Evolutionary conservation across 2,797 vertebrate genomes (phyloP), one percentile per base, ranked within the genome.

Genomic region (Rhodeus uyekii): DNA sequence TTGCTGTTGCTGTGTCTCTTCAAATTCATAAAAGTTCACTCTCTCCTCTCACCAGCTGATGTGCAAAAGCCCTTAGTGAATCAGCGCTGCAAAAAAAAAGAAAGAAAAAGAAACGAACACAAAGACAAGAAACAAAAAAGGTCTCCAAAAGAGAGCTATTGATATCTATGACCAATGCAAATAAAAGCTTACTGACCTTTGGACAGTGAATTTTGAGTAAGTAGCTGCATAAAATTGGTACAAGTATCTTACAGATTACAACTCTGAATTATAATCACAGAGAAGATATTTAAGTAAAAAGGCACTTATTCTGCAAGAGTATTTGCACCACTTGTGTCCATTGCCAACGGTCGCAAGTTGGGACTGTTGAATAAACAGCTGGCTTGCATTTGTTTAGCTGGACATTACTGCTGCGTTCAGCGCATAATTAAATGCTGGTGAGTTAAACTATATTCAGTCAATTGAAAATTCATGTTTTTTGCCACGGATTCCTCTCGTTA

Each of bases 361-460:
- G 27, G 55, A 27, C 27, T 50, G 68, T 80, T 72, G 68, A 63
- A 29, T 80, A 48, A 61, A 72, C 78, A 72, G 78, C 68, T 72
- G 78, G 78, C 55, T 42, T 76, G 55, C 34, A 75, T 75, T 75
- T 75, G 50, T 39, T 58, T 58, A 58, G 72, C 50, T 39, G 50
- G 50, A 39, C 50, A 58, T 61, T 38, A 71, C 24, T 72, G 39
- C 42, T 38, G 55, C 38, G 55, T 72, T 72, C 58, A 73, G 55
- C 32, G 2, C 29, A 73, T 76, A 44, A 63, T 46, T 72, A 22
- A 36, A 39, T 22, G 32, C n/a, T 63, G 16, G 32, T 5, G 34
- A 38, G 24, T 48, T 38, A 80, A 63, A 46, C 42, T 19, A 71
- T 36, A 61, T 71, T 27, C 29, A 38, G 38, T 76, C 53, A 76